Evolutionary conservation across 2,113 vertebrate genomes (phyloP).

Genomic region (Pyxicephalus adspersus): DNA sequence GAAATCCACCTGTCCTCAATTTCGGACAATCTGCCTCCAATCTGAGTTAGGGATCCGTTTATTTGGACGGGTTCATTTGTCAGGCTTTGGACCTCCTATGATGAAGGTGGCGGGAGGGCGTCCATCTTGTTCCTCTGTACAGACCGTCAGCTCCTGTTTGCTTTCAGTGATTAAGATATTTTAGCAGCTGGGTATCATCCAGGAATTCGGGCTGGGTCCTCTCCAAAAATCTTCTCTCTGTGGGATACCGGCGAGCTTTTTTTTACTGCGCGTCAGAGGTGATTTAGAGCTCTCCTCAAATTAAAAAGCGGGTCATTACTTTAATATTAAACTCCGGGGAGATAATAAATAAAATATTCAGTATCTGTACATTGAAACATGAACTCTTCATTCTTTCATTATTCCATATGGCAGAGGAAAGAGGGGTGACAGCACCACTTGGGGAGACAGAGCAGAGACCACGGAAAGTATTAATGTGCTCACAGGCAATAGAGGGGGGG

Average conservation of each 20-base stretch:
- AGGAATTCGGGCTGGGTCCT: background rate
- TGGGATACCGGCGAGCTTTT: background rate
- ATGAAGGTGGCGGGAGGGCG: conserved; percentile 14
- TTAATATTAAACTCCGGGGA: too few species aligned
- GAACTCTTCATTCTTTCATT: too few species aligned
- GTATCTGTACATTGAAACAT: too few species aligned
- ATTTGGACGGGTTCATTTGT: conserved; percentile 12
- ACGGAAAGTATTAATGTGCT: too few species aligned
- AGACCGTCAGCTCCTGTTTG: conserved; percentile 60
- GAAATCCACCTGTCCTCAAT: background rate
- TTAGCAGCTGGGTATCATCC: conserved; percentile 61
- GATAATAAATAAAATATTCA: too few species aligned
- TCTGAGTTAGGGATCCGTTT: background rate
- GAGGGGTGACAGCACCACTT: too few species aligned
- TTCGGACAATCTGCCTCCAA: background rate
- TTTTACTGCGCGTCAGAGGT: too few species aligned
- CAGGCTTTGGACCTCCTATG: conserved; percentile 30
- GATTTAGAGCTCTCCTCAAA: too few species aligned
- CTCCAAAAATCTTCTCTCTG: conserved; percentile 7
- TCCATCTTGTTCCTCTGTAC: conserved; percentile 31
- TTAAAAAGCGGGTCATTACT: too few species aligned
- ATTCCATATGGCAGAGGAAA: too few species aligned
- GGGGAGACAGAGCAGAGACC: too few species aligned
- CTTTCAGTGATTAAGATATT: conserved; percentile 56
- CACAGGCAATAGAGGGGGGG: too few species aligned